Conservation (phyloP, 2,888 invertebrate genomes). For the Hypselothyrea guttata region DNA sequence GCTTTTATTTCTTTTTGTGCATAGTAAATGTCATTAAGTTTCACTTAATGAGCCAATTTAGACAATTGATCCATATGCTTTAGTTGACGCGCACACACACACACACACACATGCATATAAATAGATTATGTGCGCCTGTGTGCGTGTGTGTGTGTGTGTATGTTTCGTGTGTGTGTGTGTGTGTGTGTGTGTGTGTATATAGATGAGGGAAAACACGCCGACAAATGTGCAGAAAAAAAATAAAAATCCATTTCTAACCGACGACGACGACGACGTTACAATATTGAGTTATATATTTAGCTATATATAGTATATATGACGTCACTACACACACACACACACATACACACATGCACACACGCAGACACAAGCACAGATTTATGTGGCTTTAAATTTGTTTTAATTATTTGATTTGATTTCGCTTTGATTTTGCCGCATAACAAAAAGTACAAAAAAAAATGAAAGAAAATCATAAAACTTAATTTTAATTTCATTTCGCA, state of each 20-base stretch:
- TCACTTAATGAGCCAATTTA: conserved; percentile 77
- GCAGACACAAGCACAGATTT: conserved; percentile 15
- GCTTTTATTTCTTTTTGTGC: conserved; percentile 51
- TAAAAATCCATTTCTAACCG: conserved; percentile 46
- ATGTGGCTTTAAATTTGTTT: conserved; percentile 20
- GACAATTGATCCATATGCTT: conserved; percentile 75
- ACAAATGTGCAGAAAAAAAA: conserved; percentile 47
- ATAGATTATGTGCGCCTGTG: conserved; percentile 35
- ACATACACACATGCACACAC: conserved; percentile 27
- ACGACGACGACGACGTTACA: conserved; percentile 32
- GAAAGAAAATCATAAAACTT: neutral
- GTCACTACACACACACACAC: conserved; percentile 47
- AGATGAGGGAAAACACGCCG: conserved; percentile 43
- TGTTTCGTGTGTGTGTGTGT: conserved; percentile 13
- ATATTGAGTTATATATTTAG: conserved; percentile 28
- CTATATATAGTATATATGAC: conserved; percentile 29
- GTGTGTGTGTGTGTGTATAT: conserved; percentile 15
- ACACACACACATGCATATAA: conserved; percentile 34
- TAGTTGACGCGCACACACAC: conserved; percentile 67
- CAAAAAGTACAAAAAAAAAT: conserved; percentile 41
- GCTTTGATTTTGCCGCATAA: conserved; percentile 51
- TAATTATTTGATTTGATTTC: conserved; percentile 37
- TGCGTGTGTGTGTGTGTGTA: conserved; percentile 7
- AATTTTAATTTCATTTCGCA: no score
- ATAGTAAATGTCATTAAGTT: conserved; percentile 76